phyloP scores from a whole-genome alignment of 2,797 vertebrate genomes.

The Prunella strophiata region DNA sequence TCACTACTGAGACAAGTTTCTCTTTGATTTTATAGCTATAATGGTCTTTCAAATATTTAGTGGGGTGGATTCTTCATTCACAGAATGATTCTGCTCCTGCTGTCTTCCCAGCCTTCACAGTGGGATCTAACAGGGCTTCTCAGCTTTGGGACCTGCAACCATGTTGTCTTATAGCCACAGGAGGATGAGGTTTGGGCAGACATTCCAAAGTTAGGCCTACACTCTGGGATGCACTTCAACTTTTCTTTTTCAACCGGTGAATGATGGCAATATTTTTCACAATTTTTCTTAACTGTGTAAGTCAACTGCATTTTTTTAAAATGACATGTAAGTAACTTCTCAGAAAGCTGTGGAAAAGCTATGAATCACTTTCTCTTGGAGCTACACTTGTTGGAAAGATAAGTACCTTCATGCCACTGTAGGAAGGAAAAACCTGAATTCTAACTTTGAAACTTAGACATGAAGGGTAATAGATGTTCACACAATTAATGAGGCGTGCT shows the following conservation, averaged over 20 bases:
- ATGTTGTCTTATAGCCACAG: rapidly evolving
- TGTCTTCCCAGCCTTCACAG: not conserved
- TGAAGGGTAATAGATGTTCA: slow-evolving; percentile 12
- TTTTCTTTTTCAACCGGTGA: not conserved
- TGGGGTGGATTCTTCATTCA: not conserved
- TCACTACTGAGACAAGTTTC: not conserved
- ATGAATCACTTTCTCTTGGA: not conserved
- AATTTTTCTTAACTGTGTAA: not conserved
- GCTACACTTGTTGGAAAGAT: not conserved
- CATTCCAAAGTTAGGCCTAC: not conserved
- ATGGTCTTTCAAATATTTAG: not conserved
- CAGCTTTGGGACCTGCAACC: not conserved
- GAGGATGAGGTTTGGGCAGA: not conserved
- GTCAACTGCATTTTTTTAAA: not conserved
- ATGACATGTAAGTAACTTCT: not conserved
- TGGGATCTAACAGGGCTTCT: not conserved
- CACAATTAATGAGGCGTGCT: not conserved
- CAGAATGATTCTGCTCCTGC: not conserved
- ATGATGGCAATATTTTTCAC: not conserved
- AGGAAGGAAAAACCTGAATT: not conserved
- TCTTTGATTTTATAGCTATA: not conserved
- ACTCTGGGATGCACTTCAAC: not conserved
- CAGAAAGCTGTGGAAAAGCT: not conserved
- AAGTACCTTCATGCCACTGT: not conserved
- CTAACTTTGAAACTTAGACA: not conserved